Evolutionary conservation across 2,113 vertebrate genomes (phyloP).

Genomic region (Tragelaphus imberbis): DNA sequence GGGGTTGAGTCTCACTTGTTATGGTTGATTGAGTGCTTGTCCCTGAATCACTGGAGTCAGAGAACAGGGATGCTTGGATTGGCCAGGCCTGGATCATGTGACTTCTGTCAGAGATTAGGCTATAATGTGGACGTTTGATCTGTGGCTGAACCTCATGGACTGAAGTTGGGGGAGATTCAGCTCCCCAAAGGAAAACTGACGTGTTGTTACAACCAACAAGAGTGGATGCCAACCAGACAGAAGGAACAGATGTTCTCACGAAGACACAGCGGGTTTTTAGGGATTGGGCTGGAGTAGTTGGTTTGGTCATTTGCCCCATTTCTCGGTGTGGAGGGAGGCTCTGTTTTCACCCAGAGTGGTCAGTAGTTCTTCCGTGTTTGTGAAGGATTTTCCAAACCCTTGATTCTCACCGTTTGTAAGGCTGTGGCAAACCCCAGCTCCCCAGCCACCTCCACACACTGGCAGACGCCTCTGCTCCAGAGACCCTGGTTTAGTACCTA

Average conservation of each 20-base stretch:
- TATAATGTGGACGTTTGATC: not conserved
- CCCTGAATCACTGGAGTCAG: not conserved
- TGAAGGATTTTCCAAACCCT: not conserved
- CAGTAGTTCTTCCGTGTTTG: not conserved
- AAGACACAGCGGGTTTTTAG: not conserved
- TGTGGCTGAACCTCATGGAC: not conserved
- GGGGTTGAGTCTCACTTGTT: not conserved
- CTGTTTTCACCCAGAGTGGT: not conserved
- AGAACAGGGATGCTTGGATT: not conserved
- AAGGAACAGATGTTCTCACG: not conserved
- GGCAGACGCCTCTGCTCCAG: not conserved
- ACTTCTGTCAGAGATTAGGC: not conserved
- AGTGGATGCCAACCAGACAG: not conserved
- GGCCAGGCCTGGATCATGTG: not conserved
- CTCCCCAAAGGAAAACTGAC: not conserved
- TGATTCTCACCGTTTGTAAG: not conserved
- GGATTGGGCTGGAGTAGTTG: not conserved
- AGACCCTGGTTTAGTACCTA: not conserved
- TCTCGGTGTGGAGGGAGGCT: not conserved
- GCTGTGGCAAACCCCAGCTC: not conserved
- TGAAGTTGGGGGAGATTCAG: not conserved
- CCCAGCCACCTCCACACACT: not conserved
- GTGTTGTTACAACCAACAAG: not conserved
- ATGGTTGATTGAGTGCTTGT: not conserved
- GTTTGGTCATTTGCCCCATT: not conserved